A percentile compares a stretch with the other conserved stretches of the same genome.
phyloP scores from a whole-genome alignment of 1,140 invertebrate genomes.

The Drosophila willistoni region DNA sequence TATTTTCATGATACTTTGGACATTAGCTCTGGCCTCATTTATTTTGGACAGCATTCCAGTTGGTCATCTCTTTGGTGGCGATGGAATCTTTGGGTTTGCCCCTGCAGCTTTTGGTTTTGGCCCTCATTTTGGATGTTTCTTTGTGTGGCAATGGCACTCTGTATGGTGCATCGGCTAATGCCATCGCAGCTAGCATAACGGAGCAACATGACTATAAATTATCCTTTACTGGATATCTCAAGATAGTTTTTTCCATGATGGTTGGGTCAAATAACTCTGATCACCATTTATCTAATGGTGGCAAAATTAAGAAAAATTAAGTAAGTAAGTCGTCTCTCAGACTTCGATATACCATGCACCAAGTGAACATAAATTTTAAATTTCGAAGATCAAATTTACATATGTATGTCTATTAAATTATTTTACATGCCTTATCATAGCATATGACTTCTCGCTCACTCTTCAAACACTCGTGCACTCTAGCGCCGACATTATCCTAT shows the following conservation, averaged over 20 bases:
- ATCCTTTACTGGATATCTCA: slow-evolving; percentile 84
- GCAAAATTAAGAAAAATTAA: slow-evolving; percentile 82
- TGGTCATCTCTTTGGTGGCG: too few species aligned
- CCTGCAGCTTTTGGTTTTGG: slow-evolving; percentile 88
- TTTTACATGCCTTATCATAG: too few species aligned
- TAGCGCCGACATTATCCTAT: too few species aligned
- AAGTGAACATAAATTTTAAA: too few species aligned
- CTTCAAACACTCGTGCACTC: too few species aligned
- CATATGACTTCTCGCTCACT: too few species aligned
- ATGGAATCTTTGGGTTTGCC: slow-evolving; percentile 86
- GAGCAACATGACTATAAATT: slow-evolving; percentile 92
- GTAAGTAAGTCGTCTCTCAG: too few species aligned
- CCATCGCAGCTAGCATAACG: slow-evolving; percentile 91
- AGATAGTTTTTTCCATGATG: slow-evolving; percentile 90
- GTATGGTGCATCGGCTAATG: slow-evolving; percentile 92
- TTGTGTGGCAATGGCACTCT: slow-evolving; percentile 92
- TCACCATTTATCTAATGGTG: slow-evolving; percentile 89
- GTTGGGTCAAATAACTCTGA: slow-evolving; percentile 87
- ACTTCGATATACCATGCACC: too few species aligned
- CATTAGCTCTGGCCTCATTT: slow-evolving; percentile 90
- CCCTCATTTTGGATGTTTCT: slow-evolving; percentile 90
- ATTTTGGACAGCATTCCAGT: slow-evolving; percentile 93
- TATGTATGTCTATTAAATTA: too few species aligned
- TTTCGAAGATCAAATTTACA: too few species aligned
- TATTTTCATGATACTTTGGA: slow-evolving; percentile 89